These are phyloP conservation scores for Lasioglossum morio DNA, from an alignment of 2,888 invertebrate species.

Conservation along the genomic window DNA sequence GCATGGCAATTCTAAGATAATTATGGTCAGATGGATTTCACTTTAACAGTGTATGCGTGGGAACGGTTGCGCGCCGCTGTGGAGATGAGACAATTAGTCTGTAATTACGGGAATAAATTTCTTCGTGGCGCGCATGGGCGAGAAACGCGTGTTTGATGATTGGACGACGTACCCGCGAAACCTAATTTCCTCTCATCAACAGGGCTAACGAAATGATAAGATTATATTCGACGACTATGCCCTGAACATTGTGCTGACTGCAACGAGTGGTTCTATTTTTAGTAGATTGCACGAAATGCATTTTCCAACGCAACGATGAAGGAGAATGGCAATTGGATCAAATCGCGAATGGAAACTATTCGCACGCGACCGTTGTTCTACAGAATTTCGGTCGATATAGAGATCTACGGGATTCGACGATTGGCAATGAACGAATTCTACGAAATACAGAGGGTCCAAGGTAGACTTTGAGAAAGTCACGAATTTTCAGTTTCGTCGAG, in stretches of 20 bases:
- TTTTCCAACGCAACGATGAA: conserved; percentile 51
- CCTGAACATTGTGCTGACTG: not conserved
- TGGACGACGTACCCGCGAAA: not conserved
- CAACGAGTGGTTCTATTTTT: conserved; percentile 6
- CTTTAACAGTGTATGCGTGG: conserved; percentile 5
- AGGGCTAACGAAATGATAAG: not conserved
- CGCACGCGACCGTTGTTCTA: conserved; percentile 25
- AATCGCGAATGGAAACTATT: conserved; percentile 35
- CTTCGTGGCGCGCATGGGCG: not conserved
- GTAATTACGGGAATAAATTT: conserved; percentile 41
- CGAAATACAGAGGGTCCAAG: not conserved
- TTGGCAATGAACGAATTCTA: not conserved
- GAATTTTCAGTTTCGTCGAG: not conserved
- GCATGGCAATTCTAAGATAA: conserved; percentile 28
- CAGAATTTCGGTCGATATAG: not conserved
- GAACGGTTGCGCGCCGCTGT: not conserved
- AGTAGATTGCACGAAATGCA: not conserved
- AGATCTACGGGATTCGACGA: not conserved
- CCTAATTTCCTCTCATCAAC: not conserved
- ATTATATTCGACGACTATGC: not conserved
- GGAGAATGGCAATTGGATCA: conserved; percentile 64
- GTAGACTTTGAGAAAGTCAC: not conserved
- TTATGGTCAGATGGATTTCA: conserved; percentile 37
- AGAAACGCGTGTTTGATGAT: not conserved
- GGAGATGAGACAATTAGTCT: conserved; percentile 30